Evolutionary conservation across 2,797 vertebrate genomes (phyloP).

Genomic region (Rhynchotus rufescens): DNA sequence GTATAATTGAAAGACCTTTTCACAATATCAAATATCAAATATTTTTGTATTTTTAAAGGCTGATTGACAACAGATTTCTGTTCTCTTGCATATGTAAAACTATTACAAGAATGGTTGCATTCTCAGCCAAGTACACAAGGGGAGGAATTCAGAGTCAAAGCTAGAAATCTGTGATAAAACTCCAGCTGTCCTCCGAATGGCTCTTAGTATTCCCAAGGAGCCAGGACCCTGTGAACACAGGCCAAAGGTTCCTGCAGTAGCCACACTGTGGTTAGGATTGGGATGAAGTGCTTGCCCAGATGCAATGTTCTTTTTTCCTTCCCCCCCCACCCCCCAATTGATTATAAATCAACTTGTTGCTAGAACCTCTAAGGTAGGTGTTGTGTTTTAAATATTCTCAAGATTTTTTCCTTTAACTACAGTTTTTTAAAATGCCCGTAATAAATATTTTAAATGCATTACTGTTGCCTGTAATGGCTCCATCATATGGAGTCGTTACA

Average conservation of each 20-base stretch:
- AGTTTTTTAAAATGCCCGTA: constrained; percentile 5
- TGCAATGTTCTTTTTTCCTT: not conserved
- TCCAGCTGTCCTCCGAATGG: not conserved
- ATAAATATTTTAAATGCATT: constrained; percentile 58
- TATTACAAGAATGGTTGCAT: constrained; percentile 26
- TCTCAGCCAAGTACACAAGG: not conserved
- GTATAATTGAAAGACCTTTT: constrained; percentile 64
- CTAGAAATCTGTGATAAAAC: not conserved
- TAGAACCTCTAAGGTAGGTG: constrained; percentile 42
- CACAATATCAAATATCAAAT: not conserved
- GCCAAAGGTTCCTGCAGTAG: not conserved
- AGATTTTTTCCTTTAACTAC: constrained; percentile 28
- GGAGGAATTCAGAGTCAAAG: constrained; percentile 11
- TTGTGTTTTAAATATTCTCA: constrained; percentile 51
- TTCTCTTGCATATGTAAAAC: constrained; percentile 56
- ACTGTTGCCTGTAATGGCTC: constrained; percentile 44
- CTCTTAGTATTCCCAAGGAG: not conserved
- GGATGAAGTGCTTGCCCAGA: constrained; percentile 9
- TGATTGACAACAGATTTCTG: constrained; percentile 49
- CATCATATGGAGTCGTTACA: constrained; percentile 47
- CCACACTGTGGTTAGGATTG: not conserved
- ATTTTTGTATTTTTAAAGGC: constrained; percentile 76
- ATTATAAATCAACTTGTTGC: constrained; percentile 35
- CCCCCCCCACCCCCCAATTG: not conserved
- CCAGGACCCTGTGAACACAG: not conserved